These are phyloP conservation scores for Poeciliopsis prolifica DNA, from an alignment of 2,113 vertebrate genomes.

Conservation along the genomic window DNA sequence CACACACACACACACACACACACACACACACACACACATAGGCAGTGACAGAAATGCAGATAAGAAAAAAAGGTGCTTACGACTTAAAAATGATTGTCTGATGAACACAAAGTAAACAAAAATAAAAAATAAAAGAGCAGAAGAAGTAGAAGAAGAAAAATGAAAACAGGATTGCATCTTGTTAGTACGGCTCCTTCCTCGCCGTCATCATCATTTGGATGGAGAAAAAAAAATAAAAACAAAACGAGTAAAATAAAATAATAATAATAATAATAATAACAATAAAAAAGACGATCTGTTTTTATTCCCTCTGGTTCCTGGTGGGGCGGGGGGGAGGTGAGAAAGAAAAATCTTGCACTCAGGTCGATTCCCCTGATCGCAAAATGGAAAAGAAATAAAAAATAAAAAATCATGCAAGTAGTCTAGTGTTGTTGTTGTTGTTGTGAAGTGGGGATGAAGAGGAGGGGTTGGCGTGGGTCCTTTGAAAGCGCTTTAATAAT, in stretches of 20 bases:
- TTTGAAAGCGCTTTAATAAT: conserved; percentile 88
- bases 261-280: conserved; percentile 75
- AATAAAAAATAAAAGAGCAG: not conserved
- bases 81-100: conserved; percentile 99
- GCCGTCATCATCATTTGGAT: conserved; percentile 66
- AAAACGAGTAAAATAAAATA: conserved; percentile 35
- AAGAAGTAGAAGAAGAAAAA: no score
- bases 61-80: conserved; percentile 95
- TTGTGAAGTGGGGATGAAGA: conserved; percentile 71
- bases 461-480: conserved; percentile 88
- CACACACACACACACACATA: conserved; percentile 84
- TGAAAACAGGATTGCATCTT: conserved; percentile 87
- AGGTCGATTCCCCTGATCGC: conserved; percentile 86
- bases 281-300: conserved; percentile 66
- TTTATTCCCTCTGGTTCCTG: conserved; percentile 94
- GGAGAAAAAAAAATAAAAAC: conserved; percentile 5
- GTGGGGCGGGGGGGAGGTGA: conserved; percentile 67
- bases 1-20: conserved; percentile 77
- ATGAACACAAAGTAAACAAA: conserved; percentile 85
- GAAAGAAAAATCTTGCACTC: conserved; percentile 78
- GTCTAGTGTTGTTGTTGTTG: conserved; percentile 68
- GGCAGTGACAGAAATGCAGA: conserved; percentile 97
- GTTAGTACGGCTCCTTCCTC: conserved; percentile 79
- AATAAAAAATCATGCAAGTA: conserved; percentile 90
- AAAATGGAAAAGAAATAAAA: conserved; percentile 72